Conservation (phyloP, 1,140 invertebrate genomes). For the Cecropterus lyciades region DNA sequence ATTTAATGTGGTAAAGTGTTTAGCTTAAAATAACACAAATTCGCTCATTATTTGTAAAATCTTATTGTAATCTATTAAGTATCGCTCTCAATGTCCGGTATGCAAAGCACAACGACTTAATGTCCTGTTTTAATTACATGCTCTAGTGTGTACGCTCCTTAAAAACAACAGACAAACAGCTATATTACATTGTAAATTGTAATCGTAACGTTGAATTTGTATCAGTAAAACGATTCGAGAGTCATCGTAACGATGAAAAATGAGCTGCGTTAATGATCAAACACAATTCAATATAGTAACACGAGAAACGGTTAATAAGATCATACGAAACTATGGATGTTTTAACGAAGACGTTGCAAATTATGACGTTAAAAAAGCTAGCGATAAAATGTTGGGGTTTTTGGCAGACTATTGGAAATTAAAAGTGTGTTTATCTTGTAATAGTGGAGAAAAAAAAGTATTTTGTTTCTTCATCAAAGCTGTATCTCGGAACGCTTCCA, state of each 20-base stretch:
- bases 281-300: slow-evolving; percentile 40
- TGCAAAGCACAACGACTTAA: no score
- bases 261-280: not conserved
- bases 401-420: slow-evolving; percentile 71
- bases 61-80: no score
- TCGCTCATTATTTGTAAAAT: no score
- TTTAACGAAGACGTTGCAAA: slow-evolving; percentile 40
- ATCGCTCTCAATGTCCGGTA: no score
- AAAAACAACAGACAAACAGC: no score
- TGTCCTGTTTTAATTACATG: no score
- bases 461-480: slow-evolving; percentile 70
- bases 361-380: slow-evolving; percentile 54
- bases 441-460: slow-evolving; percentile 41
- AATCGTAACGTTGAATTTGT: no score
- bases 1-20: no score
- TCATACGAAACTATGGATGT: slow-evolving; percentile 49
- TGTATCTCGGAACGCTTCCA: slow-evolving; percentile 62
- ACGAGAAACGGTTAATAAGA: slow-evolving; percentile 53
- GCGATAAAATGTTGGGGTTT: slow-evolving; percentile 74
- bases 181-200: no score
- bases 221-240: no score
- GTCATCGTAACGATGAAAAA: not conserved
- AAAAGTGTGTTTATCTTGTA: slow-evolving; percentile 44
- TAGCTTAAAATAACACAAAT: no score
- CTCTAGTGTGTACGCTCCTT: no score